Percentiles rank a stretch among this genome's conserved stretches.
Evolutionary conservation across 2,888 invertebrate genomes (phyloP).

Genomic region (Mesochorus sp.): DNA sequence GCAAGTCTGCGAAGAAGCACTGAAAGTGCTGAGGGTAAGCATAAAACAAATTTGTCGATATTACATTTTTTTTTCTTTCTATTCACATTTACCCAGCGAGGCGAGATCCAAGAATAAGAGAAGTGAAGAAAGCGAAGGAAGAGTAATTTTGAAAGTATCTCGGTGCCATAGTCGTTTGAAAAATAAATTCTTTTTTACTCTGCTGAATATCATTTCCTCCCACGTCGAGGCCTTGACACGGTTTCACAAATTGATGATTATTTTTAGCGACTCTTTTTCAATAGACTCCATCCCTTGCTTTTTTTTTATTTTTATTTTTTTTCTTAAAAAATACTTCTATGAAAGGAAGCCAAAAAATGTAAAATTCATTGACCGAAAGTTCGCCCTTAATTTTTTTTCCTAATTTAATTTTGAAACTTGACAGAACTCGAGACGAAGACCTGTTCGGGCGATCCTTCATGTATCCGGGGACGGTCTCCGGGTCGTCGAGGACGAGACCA

Average conservation of each 20-base stretch:
- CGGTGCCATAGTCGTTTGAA: no score
- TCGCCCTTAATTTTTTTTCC: conserved; percentile 2
- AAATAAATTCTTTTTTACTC: no score
- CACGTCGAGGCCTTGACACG: conserved; percentile 49
- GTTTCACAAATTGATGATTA: conserved; percentile 49
- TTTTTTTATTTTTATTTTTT: background rate
- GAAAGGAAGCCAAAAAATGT: background rate
- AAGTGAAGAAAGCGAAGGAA: conserved; percentile 1
- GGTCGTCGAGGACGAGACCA: conserved; percentile 99
- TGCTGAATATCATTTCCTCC: conserved; percentile 27
- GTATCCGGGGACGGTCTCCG: conserved; percentile 97
- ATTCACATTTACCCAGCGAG: background rate
- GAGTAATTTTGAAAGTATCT: conserved; percentile 20
- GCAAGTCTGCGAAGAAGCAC: conserved; percentile 99
- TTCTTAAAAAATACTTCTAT: background rate
- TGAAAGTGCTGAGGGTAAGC: conserved; percentile 96
- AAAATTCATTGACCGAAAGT: background rate
- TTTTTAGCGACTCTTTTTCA: conserved; percentile 45
- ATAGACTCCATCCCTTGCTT: background rate
- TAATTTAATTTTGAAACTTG: conserved; percentile 42
- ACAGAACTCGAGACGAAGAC: conserved; percentile 93
- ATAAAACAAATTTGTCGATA: background rate
- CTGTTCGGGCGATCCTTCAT: conserved; percentile 94
- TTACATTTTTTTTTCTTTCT: background rate
- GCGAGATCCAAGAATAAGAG: conserved; percentile 9